Conservation (phyloP, 2,113 vertebrate genomes). For the Ondatra zibethicus region DNA sequence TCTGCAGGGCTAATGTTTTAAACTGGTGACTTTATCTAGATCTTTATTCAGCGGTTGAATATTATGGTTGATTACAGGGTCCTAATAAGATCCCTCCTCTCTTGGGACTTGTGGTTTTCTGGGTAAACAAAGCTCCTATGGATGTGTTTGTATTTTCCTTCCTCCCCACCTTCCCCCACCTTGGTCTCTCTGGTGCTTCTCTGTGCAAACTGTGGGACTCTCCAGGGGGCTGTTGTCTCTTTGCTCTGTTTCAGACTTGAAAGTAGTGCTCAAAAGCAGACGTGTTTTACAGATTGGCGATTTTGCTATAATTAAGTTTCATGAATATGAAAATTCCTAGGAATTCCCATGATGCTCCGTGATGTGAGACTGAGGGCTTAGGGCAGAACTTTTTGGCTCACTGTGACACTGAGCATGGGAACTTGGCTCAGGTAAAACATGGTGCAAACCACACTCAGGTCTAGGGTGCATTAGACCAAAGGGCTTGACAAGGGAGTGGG, state of each 20-base stretch:
- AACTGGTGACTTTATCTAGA: background rate
- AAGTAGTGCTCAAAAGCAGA: slow-evolving; percentile 80
- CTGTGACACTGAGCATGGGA: slow-evolving; percentile 64
- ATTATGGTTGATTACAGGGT: background rate
- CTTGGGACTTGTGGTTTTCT: slow-evolving; percentile 54
- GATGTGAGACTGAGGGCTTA: slow-evolving; percentile 73
- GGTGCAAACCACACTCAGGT: background rate
- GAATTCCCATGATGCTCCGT: slow-evolving; percentile 79
- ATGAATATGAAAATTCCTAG: slow-evolving; percentile 87
- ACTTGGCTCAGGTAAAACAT: slow-evolving; percentile 69
- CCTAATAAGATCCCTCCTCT: slow-evolving; percentile 15
- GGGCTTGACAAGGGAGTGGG: background rate
- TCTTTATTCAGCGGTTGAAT: background rate
- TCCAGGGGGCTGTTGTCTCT: slow-evolving; percentile 80
- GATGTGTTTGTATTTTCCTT: slow-evolving; percentile 39
- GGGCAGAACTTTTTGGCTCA: slow-evolving; percentile 72
- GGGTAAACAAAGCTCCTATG: slow-evolving; percentile 56
- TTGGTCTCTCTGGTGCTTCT: slow-evolving; percentile 24
- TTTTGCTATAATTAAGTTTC: slow-evolving; percentile 89
- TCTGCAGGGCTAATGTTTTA: background rate
- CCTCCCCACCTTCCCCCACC: rapidly evolving
- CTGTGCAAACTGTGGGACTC: slow-evolving; percentile 69
- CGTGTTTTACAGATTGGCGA: slow-evolving; percentile 87
- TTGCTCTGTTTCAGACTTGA: slow-evolving; percentile 85
- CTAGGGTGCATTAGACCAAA: background rate